Evolutionary conservation across 1,140 invertebrate genomes (phyloP).

Genomic region (Thrips palmi): DNA sequence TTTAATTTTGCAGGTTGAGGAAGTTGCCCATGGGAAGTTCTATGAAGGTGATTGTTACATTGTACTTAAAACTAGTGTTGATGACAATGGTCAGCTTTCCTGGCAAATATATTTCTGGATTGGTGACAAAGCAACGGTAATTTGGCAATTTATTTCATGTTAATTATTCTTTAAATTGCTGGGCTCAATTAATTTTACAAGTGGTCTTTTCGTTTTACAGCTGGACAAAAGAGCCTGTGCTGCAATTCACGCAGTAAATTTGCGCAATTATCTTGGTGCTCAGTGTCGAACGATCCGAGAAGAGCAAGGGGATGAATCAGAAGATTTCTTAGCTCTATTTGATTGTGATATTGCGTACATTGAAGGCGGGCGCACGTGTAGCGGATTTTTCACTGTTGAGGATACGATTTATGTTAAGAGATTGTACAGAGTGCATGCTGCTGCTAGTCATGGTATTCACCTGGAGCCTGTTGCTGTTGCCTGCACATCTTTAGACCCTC

Average conservation of each 20-base stretch:
- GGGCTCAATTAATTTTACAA: not conserved
- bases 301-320: constrained; percentile 90
- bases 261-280: constrained; percentile 88
- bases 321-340: constrained; percentile 89
- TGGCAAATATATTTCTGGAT: constrained; percentile 99
- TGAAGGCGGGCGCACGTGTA: constrained; percentile 87
- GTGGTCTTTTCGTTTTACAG: constrained; percentile 24
- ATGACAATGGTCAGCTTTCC: constrained; percentile 65
- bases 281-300: constrained; percentile 93
- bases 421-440: constrained; percentile 77
- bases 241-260: constrained; percentile 97
- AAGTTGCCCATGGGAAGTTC: constrained; percentile 90
- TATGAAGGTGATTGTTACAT: constrained; percentile 99
- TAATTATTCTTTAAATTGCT: constrained; percentile 4
- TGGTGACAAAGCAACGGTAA: constrained; percentile 82
- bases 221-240: constrained; percentile 96
- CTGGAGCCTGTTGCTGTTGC: constrained; percentile 70
- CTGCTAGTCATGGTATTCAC: constrained; percentile 68
- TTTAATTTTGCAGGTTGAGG: constrained; percentile 54
- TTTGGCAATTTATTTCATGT: constrained; percentile 16
- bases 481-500: constrained; percentile 60
- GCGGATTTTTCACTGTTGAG: constrained; percentile 95
- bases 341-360: constrained; percentile 87
- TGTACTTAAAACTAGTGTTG: constrained; percentile 75
- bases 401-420: constrained; percentile 68